Evolutionary conservation across 2,797 vertebrate genomes (phyloP).

Genomic region (Lerista edwardsae): DNA sequence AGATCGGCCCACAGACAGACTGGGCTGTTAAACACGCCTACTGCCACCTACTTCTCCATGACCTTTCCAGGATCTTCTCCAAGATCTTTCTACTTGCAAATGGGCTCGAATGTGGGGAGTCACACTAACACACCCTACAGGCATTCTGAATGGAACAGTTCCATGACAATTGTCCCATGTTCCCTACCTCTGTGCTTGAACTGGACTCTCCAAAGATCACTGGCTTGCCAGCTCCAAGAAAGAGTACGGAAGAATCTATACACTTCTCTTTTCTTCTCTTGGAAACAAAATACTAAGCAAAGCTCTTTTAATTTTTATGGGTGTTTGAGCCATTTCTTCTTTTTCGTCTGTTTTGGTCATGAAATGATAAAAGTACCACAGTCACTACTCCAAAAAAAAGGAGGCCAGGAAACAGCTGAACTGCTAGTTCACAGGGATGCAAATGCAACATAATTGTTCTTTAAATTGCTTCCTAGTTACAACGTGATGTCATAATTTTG

Average conservation of each 20-base stretch:
- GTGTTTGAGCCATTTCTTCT: slow-evolving; percentile 35
- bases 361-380: slow-evolving; percentile 53
- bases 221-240: slow-evolving; percentile 51
- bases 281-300: slow-evolving; percentile 58
- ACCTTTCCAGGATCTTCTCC: no score
- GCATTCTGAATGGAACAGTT: no score
- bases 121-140: no score
- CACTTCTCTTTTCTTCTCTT: slow-evolving; percentile 45
- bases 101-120: no score
- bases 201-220: not conserved
- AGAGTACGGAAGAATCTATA: slow-evolving; percentile 42
- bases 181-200: no score
- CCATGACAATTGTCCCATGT: no score
- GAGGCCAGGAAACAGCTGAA: slow-evolving; percentile 69
- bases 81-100: no score
- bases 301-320: slow-evolving; percentile 52
- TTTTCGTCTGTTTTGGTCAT: slow-evolving; percentile 9
- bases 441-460: slow-evolving; percentile 71
- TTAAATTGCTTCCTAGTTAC: slow-evolving; percentile 76
- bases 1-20: no score
- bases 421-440: slow-evolving; percentile 65
- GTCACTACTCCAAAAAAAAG: slow-evolving; percentile 54
- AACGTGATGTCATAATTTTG: slow-evolving; percentile 67
- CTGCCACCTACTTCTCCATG: no score
- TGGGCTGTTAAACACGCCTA: no score